Conservation (phyloP, 53 echinoderm and acorn worm species). For the Temnopleurus reevesii region DNA sequence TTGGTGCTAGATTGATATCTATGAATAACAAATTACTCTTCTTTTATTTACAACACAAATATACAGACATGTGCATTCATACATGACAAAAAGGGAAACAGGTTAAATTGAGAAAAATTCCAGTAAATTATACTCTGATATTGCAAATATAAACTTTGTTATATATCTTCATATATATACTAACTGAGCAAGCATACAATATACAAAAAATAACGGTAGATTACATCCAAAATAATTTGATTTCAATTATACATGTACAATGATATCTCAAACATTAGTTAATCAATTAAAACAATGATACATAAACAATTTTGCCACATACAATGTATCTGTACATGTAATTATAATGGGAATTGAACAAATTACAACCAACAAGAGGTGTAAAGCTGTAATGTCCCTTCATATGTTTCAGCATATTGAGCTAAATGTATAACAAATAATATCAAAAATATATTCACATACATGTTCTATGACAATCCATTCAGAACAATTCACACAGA, state of each 20-base stretch:
- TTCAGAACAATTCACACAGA: no score
- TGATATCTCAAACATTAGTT: no score
- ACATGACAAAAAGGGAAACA: conserved; percentile 5
- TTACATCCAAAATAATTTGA: conserved; percentile 20
- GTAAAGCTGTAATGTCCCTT: no score
- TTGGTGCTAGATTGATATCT: neutral
- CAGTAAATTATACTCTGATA: conserved; percentile 37
- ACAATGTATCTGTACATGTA: no score
- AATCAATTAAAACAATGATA: no score
- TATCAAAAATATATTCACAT: no score
- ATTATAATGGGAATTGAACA: no score
- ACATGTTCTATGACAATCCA: no score
- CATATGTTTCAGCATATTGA: no score
- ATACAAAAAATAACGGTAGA: conserved; percentile 39
- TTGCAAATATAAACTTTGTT: conserved; percentile 51
- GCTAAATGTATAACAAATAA: no score
- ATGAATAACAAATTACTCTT: neutral
- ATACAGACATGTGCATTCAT: conserved; percentile 36
- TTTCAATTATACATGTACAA: conserved; percentile 17
- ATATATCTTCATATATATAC: conserved; percentile 19
- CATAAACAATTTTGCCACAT: no score
- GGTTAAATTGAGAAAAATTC: neutral
- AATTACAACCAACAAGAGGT: no score
- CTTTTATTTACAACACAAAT: conserved; percentile 51
- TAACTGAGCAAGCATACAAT: conserved; percentile 28